Evolutionary conservation across 2,797 vertebrate genomes (phyloP).

Genomic region (Heteromormyrus szaboi): DNA sequence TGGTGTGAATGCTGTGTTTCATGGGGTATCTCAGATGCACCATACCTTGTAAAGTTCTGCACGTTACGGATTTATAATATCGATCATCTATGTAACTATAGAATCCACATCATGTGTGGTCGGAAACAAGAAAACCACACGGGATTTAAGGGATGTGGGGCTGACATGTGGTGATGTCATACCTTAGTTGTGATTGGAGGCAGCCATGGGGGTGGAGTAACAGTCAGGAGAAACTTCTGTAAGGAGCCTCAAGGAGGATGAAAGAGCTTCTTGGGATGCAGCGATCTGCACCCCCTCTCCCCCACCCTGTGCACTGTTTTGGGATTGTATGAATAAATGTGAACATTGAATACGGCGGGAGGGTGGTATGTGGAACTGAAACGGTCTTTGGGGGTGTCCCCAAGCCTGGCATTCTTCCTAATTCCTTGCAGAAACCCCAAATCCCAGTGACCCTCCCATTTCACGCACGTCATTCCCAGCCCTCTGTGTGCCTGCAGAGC

Average conservation of each 20-base stretch:
- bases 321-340: slow-evolving; percentile 43
- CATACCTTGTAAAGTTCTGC: neutral
- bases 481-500: neutral
- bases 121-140: slow-evolving; percentile 8
- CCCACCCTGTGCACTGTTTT: slow-evolving; percentile 20
- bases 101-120: neutral
- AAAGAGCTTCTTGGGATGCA: slow-evolving; percentile 16
- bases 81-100: neutral
- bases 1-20: neutral
- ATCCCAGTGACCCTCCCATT: slow-evolving; percentile 9
- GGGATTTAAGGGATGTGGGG: slow-evolving; percentile 37
- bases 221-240: slow-evolving; percentile 15
- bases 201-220: neutral
- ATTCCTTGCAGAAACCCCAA: neutral
- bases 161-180: slow-evolving; percentile 21
- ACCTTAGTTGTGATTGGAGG: slow-evolving; percentile 23
- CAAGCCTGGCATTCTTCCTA: neutral
- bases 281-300: neutral
- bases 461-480: neutral
- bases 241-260: slow-evolving; percentile 20
- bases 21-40: neutral
- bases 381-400: neutral
- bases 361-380: slow-evolving; percentile 39
- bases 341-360: slow-evolving; percentile 35
- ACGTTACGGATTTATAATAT: neutral